Evolutionary conservation across 2,888 invertebrate genomes (phyloP), one percentile per base, ranked within the genome.

Genomic region (Drosophila buzzatii): DNA sequence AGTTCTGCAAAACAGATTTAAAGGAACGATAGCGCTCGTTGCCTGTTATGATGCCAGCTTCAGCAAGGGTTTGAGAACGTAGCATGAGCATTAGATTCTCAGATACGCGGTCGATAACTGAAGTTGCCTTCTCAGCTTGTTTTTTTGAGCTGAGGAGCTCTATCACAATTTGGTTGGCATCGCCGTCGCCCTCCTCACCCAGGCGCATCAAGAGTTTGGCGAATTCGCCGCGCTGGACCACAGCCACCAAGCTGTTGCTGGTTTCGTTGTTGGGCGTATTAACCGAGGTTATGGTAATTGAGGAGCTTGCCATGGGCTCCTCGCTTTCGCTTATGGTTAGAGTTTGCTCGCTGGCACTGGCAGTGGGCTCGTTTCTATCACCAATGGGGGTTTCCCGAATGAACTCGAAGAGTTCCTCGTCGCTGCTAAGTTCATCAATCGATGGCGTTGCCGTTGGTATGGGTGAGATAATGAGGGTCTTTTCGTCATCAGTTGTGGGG

Each of bases 1-100:
- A 83, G 58, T 82, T 83, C 23, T 85, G 73, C 0, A 83, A 56
- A 3, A 82, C 85, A 1, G 35, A 57, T 67, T 79, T 71, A 10
- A 82, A 88, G 52, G 76, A 79, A n/a, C 49, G 56, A 45, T 85
- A 65, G 10, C 86, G 89, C 37, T 83, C 82, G 53, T 88, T 83
- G 33, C 83, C 76, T 1, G 18, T 35, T 7, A 61, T 57, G 10
- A 83, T 80, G 49, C 89, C 89, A 3, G 71, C 86, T 6, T 82
- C 80, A n/a, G 23, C 41, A 4, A 83, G 56, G 1, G 83, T 88
- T 47, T 76, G 83, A 18, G 68, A 57, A 18, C 76, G 76, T 4
- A 82, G 65, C 8, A 73, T 53, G 14, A 60, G 49, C 31, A 88
- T 57, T 2, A 82, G 81, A 31, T 85, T 73, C 33, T 79, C 71